Conservation (phyloP, 2,888 invertebrate species). For the Hermaeophaga mercurialis region DNA sequence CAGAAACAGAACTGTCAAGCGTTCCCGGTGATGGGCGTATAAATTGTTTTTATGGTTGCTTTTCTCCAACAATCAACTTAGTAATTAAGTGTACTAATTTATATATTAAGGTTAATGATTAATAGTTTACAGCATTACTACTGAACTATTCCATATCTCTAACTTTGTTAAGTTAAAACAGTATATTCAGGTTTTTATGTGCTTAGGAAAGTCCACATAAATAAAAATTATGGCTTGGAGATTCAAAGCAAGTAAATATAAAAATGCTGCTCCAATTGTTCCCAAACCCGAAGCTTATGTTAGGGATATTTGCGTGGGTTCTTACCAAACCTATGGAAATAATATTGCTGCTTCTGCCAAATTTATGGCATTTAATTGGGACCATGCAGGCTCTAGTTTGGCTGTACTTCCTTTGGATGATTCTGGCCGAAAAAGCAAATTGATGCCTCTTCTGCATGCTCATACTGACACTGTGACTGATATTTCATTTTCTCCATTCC, state of each 20-base stretch:
- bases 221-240: constrained; percentile 79
- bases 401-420: constrained; percentile 88
- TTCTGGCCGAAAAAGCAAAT: constrained; percentile 86
- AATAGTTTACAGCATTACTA: too few relatives aligned
- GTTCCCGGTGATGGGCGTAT: constrained; percentile 31
- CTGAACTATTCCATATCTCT: too few relatives aligned
- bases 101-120: background rate
- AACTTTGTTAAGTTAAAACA: constrained; percentile 3
- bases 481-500: constrained; percentile 94
- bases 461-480: constrained; percentile 92
- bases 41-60: constrained; percentile 25
- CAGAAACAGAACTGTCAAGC: constrained; percentile 27
- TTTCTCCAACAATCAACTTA: constrained; percentile 19
- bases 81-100: constrained; percentile 8
- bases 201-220: constrained; percentile 14
- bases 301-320: constrained; percentile 88
- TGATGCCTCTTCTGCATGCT: constrained; percentile 83
- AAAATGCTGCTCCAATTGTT: constrained; percentile 95
- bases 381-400: constrained; percentile 88
- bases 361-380: constrained; percentile 95
- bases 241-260: constrained; percentile 97
- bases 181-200: constrained; percentile 28
- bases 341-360: constrained; percentile 92
- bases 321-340: constrained; percentile 93
- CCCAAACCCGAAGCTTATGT: constrained; percentile 91